phyloP scores from a whole-genome alignment of 2,888 invertebrate genomes.

The Malthinus seriepunctatus region DNA sequence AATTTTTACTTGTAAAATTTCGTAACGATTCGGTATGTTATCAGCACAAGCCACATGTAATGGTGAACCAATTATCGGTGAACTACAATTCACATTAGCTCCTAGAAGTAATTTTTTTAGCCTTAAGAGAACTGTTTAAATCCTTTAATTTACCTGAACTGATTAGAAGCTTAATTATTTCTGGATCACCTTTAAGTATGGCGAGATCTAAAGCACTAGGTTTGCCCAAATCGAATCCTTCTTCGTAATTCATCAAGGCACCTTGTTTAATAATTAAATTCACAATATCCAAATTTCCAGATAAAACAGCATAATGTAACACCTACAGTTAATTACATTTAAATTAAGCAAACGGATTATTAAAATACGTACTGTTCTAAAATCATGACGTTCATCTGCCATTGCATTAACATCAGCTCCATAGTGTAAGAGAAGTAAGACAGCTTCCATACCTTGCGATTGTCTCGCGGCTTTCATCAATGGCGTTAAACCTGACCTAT shows the following conservation, averaged over 20 bases:
- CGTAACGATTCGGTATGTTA: slow-evolving; percentile 68
- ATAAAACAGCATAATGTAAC: slow-evolving; percentile 85
- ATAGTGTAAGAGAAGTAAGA: slow-evolving; percentile 73
- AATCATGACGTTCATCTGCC: slow-evolving; percentile 85
- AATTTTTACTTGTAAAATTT: slow-evolving; percentile 48
- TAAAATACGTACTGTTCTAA: slow-evolving; percentile 65
- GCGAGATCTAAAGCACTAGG: slow-evolving; percentile 82
- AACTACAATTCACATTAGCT: slow-evolving; percentile 77
- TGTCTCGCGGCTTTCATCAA: slow-evolving; percentile 88
- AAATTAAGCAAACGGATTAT: background rate
- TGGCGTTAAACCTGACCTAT: slow-evolving; percentile 85
- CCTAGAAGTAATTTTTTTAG: slow-evolving; percentile 55
- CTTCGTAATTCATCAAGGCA: slow-evolving; percentile 69
- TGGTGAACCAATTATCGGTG: slow-evolving; percentile 80
- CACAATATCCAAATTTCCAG: slow-evolving; percentile 75
- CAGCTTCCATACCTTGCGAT: slow-evolving; percentile 74
- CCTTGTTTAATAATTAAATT: slow-evolving; percentile 82
- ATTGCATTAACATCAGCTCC: slow-evolving; percentile 88
- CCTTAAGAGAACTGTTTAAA: background rate
- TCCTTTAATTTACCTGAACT: slow-evolving; percentile 61
- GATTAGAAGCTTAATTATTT: slow-evolving; percentile 71
- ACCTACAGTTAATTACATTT: slow-evolving; percentile 49
- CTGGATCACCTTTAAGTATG: slow-evolving; percentile 78
- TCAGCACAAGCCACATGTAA: slow-evolving; percentile 84
- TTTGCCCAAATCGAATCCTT: slow-evolving; percentile 62